A percentile compares a stretch with the other conserved stretches of the same genome.
phyloP scores from a whole-genome alignment of 2,888 invertebrate genomes.

The Boloria euphrosyne region DNA sequence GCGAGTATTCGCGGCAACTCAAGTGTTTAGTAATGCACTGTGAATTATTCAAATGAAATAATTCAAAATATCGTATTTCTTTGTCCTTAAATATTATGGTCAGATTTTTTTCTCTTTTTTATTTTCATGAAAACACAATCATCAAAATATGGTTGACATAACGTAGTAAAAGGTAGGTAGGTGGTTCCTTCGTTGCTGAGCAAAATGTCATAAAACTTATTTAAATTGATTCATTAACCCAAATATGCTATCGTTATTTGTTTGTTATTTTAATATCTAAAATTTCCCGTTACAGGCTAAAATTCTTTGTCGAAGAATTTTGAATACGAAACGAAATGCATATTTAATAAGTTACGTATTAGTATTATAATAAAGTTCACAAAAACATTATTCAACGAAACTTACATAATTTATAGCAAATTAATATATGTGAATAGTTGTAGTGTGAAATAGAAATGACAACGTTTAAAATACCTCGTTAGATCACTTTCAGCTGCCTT shows the following conservation, averaged over 20 bases:
- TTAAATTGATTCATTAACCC: not conserved
- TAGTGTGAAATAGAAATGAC: not conserved
- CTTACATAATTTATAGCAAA: constrained; percentile 8
- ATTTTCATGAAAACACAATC: not conserved
- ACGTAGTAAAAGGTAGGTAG: not conserved
- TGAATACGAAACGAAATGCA: too few species aligned
- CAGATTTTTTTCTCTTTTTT: not conserved
- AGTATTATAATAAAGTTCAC: too few species aligned
- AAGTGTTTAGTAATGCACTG: constrained; percentile 36
- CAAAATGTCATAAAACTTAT: not conserved
- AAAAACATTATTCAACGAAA: constrained; percentile 1
- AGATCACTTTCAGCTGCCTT: constrained; percentile 20
- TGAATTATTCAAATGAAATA: constrained; percentile 30
- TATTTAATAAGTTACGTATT: too few species aligned
- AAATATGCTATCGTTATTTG: not conserved
- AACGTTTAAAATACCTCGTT: not conserved
- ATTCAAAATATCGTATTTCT: constrained; percentile 27
- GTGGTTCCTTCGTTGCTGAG: too few species aligned
- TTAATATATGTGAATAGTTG: constrained; percentile 1
- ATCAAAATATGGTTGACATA: not conserved
- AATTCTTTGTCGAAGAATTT: not conserved
- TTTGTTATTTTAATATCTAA: not conserved
- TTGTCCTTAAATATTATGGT: constrained; percentile 9
- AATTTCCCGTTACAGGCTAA: not conserved
- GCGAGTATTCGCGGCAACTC: too few species aligned